Percentiles rank a stretch among this genome's conserved stretches.
Evolutionary conservation across 2,113 vertebrate genomes (phyloP).

Genomic region (Alligator sinensis): DNA sequence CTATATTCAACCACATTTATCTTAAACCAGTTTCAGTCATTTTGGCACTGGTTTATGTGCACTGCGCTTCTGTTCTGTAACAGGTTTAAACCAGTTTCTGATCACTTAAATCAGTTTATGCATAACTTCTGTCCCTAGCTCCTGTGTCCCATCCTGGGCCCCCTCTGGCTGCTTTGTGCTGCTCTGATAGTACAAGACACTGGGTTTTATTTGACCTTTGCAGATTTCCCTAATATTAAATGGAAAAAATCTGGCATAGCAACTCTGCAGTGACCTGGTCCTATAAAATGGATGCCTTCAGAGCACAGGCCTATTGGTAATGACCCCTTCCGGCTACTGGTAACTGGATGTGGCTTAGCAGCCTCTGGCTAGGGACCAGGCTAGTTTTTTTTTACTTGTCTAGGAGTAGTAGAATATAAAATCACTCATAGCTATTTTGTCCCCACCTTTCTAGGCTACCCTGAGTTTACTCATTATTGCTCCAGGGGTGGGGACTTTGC

Average conservation of each 20-base stretch:
- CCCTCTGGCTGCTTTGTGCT: neutral
- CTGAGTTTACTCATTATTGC: neutral
- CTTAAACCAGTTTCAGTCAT: too few relatives aligned
- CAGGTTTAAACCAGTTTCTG: too few relatives aligned
- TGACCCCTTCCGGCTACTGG: neutral
- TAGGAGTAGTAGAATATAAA: neutral
- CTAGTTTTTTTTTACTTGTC: neutral
- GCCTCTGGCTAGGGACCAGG: neutral
- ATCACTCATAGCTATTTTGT: neutral
- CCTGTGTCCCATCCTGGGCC: too few relatives aligned
- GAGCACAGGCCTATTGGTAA: neutral
- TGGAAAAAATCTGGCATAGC: neutral
- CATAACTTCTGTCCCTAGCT: too few relatives aligned
- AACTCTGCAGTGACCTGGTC: neutral
- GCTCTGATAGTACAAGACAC: neutral
- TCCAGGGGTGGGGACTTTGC: constrained; percentile 6
- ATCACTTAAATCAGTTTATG: too few relatives aligned
- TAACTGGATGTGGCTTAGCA: neutral
- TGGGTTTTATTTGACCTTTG: neutral
- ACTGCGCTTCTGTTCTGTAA: too few relatives aligned
- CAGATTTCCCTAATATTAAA: neutral
- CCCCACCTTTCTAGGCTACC: neutral
- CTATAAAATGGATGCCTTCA: neutral
- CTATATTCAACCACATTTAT: too few relatives aligned
- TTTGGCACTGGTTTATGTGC: too few relatives aligned